phyloP scores from a whole-genome alignment of 2,797 vertebrate genomes.

The Momotus momota region DNA sequence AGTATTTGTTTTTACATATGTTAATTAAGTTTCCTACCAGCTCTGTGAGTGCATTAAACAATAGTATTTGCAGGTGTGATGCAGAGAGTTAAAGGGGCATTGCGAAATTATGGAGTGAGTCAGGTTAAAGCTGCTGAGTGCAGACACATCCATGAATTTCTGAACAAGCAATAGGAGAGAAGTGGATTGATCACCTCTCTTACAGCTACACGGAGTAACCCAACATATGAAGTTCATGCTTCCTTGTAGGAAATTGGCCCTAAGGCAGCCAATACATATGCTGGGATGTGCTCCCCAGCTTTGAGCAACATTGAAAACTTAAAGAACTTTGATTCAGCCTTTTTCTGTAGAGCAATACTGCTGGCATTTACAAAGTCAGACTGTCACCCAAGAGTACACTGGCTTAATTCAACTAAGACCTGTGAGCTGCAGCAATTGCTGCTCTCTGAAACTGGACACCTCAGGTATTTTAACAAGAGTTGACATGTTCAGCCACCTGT shows the following conservation, averaged over 20 bases:
- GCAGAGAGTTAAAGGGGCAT: background rate
- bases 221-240: background rate
- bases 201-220: background rate
- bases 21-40: background rate
- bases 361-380: background rate
- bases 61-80: background rate
- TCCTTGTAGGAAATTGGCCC: background rate
- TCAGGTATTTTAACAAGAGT: background rate
- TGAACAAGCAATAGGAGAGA: background rate
- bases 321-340: background rate
- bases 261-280: background rate
- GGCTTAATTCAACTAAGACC: background rate
- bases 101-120: background rate
- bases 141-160: background rate
- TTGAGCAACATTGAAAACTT: background rate
- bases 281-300: background rate
- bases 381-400: background rate
- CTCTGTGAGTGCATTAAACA: background rate
- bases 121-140: background rate
- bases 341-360: background rate
- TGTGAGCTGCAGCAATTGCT: background rate
- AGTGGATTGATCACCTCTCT: background rate
- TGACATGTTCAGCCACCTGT: background rate
- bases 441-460: background rate
- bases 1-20: background rate